Evolutionary conservation across 2,113 vertebrate genomes (phyloP).

Genomic region (Miniopterus natalensis): DNA sequence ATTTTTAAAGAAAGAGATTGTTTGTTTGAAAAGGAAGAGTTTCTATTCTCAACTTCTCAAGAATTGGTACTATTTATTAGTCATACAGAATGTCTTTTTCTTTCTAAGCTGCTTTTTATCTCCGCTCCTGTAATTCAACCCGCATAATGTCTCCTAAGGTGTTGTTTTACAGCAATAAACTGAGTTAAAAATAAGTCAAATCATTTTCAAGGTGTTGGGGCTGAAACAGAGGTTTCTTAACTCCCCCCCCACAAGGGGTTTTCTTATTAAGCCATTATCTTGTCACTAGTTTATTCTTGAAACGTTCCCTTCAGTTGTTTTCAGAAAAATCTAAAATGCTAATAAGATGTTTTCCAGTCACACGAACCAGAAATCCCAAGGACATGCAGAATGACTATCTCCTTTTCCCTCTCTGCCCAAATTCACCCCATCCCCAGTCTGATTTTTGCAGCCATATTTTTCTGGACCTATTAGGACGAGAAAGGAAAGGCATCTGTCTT

Average conservation of each 20-base stretch:
- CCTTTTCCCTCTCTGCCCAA: background rate
- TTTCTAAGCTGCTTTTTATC: constrained; percentile 24
- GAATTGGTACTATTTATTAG: background rate
- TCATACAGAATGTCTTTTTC: constrained; percentile 4
- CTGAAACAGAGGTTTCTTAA: constrained; percentile 28
- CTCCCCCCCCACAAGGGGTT: background rate
- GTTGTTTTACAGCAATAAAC: constrained; percentile 47
- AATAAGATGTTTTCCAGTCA: constrained; percentile 12
- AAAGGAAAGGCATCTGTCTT: background rate
- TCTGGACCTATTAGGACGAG: background rate
- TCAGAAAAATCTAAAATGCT: constrained; percentile 30
- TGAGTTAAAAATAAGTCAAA: constrained; percentile 29
- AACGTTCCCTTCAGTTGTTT: constrained; percentile 24
- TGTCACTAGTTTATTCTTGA: constrained; percentile 54
- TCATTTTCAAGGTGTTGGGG: constrained; percentile 26
- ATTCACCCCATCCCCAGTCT: background rate
- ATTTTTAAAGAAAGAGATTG: background rate
- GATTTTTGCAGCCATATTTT: background rate
- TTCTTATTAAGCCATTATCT: constrained; percentile 56
- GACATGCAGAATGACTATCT: background rate
- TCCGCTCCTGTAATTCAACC: constrained; percentile 34
- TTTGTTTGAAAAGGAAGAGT: constrained; percentile 28
- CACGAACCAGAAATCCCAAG: constrained; percentile 60
- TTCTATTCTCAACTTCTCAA: constrained; percentile 27
- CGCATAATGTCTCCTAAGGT: constrained; percentile 47